Evolutionary conservation across 2,113 vertebrate species (phyloP), one percentile per base, ranked within the genome.

Genomic region (Burhinus bistriatus): DNA sequence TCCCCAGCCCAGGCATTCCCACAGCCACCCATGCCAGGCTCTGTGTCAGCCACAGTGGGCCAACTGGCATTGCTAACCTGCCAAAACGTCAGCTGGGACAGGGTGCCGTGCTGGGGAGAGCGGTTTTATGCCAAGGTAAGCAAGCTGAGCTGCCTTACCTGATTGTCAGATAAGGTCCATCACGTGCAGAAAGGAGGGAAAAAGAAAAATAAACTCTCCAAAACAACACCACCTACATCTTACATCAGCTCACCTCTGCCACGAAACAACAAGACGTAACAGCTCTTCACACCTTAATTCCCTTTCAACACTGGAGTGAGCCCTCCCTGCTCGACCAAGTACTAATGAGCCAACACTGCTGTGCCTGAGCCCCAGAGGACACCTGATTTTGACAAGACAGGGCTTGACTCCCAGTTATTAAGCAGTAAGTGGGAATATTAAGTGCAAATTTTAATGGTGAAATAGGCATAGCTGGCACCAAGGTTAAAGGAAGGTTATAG

Each of bases 251-350:
- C 84, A 87, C 25, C 81, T 78, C 65, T n/a, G 64, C 38, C 73
- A 15, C 6, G 2, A 15, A 73, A 61, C 44, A 45, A 5, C 64
- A n/a, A n/a, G n/a, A n/a, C n/a, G n/a, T 54, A 2, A 2, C 2
- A 51, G 9, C 34, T 80, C 82, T 26, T 64, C 9, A 25, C 57
- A 36, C n/a, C 44, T 51, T 20, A 9, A 2, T 11, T 80, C 44
- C 71, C 68, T 80, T 29, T 27, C 0, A 0, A 42, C 9, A 12
- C 22, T 0, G 0, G n/a, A 57, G 61, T 5, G 7, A 40, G 40
- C 3, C 2, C 45, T 52, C 69, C 49, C 91, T 62, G 64, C 59
- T 64, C 42, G 15, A 71, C n/a, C 64, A 64, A 27, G 51, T 5
- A 16, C 4, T 1, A 26, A 71, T 18, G 38, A 61, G 52, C 38